Percentiles rank a stretch among this genome's conserved stretches.
These are phyloP conservation scores for Heliothis virescens DNA, from an alignment of 1,140 invertebrate species.

Conservation along the genomic window DNA sequence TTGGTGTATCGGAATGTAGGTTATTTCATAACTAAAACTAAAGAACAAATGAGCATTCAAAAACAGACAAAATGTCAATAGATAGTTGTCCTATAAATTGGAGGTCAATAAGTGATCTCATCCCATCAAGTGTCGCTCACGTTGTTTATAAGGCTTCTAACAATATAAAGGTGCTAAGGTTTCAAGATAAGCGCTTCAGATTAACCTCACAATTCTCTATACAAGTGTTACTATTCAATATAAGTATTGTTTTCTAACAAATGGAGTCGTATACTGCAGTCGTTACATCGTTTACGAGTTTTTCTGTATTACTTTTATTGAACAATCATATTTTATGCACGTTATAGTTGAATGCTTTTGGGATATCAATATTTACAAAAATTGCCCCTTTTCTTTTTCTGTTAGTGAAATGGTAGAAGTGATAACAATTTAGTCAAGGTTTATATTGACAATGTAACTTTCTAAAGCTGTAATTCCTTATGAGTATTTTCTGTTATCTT, in stretches of 20 bases:
- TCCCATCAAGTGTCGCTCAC: background rate
- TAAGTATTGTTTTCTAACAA: background rate
- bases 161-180: slow-evolving; percentile 36
- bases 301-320: background rate
- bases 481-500: background rate
- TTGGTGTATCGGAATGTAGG: too few species aligned
- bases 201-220: slow-evolving; percentile 8
- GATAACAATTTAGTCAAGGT: background rate
- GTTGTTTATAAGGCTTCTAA: slow-evolving; percentile 19
- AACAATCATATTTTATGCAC: background rate
- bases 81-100: background rate
- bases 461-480: slow-evolving; percentile 7
- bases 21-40: too few species aligned
- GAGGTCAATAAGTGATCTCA: background rate
- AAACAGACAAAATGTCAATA: too few species aligned
- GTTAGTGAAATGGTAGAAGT: background rate
- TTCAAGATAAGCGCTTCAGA: slow-evolving; percentile 12
- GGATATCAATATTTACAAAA: background rate
- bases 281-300: background rate
- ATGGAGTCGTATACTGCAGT: background rate
- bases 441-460: background rate
- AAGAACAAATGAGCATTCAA: too few species aligned
- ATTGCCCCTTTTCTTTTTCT: background rate
- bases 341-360: too few species aligned
- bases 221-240: background rate